Evolutionary conservation across 1,140 invertebrate genomes (phyloP), one percentile per base, ranked within the genome.

Genomic region (Steinernema feltiae): DNA sequence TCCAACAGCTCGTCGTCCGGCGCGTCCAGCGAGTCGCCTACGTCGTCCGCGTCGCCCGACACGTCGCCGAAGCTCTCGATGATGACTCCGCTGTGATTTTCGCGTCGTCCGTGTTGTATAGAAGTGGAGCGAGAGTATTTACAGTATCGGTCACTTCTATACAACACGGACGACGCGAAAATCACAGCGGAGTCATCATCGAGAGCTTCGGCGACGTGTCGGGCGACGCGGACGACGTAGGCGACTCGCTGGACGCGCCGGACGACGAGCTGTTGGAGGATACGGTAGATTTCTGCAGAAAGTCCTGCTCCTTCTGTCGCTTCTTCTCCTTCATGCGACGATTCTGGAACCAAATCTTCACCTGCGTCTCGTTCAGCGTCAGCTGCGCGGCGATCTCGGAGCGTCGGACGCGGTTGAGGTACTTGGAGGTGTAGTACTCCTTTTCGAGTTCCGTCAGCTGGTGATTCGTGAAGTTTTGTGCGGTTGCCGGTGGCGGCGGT

Each of bases 361-460:
- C 89, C 89, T 97, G 94, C 0, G 96, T 98, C 87, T 99, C 97
- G 87, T 98, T 98, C 1, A 99, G 90, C 85, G 95, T 93, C 21
- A 99, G 88, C 0, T 94, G 92, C 0, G 94, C 93, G 0, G 97
- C 97, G 79, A 99, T 99, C 88, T 99, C 97, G 82, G 98, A 97
- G 79, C 97, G 90, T 80, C 96, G 89, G 3, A 94, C 95, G 79
- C 97, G 89, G 1, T 95, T 98, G 82, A 99, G 90, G 89, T 99
- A 99, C 88, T 97, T 97, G 89, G 98, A 98, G 88, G 97, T 98
- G 88, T 99, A 95, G 88, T 98, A 99, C 88, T 99, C 96, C 87
- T 99, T 99, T 87, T 98, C 96, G 0, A 83, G 89, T 88, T 98
- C 97, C 0, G 95, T 98, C 70, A 99, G 90, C 87, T 99, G 97